A percentile compares a stretch with the other conserved stretches of the same genome.
Conservation (phyloP, 1,140 invertebrate genomes). For the Pachypeltis micranthus region DNA sequence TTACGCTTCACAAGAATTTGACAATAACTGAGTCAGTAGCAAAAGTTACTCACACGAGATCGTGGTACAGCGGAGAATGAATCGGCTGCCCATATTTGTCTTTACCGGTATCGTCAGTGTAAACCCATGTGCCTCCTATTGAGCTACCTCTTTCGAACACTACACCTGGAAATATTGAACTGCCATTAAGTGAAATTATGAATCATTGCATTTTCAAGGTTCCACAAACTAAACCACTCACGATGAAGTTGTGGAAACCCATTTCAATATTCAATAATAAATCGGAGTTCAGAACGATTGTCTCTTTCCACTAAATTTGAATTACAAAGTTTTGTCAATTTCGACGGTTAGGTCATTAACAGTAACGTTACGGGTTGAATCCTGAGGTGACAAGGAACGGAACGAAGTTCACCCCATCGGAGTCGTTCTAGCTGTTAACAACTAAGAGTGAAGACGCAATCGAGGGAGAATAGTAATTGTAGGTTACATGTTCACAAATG, state of each 20-base stretch:
- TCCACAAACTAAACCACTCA: neutral
- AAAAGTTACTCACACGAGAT: conserved; percentile 61
- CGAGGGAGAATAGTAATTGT: too few species aligned
- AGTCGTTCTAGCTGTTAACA: too few species aligned
- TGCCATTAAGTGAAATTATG: neutral
- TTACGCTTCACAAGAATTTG: too few species aligned
- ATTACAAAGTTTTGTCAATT: neutral
- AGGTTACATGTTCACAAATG: too few species aligned
- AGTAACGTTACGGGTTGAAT: too few species aligned
- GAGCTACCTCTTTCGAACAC: conserved; percentile 58
- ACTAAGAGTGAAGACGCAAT: too few species aligned
- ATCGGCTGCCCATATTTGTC: conserved; percentile 66
- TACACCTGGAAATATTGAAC: conserved; percentile 31
- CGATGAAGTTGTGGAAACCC: neutral
- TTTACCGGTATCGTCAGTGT: conserved; percentile 52
- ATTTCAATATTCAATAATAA: neutral
- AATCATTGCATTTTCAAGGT: neutral
- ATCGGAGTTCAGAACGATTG: neutral
- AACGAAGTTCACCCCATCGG: too few species aligned
- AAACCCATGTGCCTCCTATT: conserved; percentile 84
- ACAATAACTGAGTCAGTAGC: too few species aligned
- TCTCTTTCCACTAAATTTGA: neutral
- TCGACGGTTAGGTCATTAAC: too few species aligned
- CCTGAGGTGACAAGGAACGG: too few species aligned
- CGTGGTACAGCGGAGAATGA: conserved; percentile 80